Base-by-base conservation (phyloP, 2,888 invertebrate species). In the Stomorhina lunata region DNA sequence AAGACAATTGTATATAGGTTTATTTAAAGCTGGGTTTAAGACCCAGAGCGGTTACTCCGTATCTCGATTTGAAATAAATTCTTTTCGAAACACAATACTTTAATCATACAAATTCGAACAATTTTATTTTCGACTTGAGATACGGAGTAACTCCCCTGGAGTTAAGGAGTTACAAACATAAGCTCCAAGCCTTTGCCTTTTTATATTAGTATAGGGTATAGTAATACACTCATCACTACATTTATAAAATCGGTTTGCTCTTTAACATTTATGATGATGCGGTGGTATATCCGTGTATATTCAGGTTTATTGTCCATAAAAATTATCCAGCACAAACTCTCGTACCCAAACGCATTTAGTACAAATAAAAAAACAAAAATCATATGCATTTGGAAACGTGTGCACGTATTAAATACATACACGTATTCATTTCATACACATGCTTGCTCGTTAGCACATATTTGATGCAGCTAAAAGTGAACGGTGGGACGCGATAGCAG, bases 181-280 rank as follows among this genome's bases (percentile, higher is more conserved):
- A n/a, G n/a, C n/a, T n/a, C n/a, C n/a, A 7, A 4, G 0, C 0
- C 0, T 10, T 34, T 34, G 0, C 34, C 6, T 10, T 2, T 0
- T 3, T 12, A 12, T 3, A 37, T 0, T 37, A 37, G 37, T 37
- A 34, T 0, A 12, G 9, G 34, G 34, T 6, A 34, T 7, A 4
- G 34, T 0, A 2, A 0, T 12, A 34, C 34, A 2, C 1, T 0
- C 10, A 32, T 65, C 43, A 29, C 43, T 29, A 32, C 17, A 55
- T 50, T 32, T 55, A n/a, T 15, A 57, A 17, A 76, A 57, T 37
- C 45, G 32, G 17, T 66, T 66, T 37, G 20, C 75, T 45, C 43
- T 53, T 77, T 20, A 77, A 77, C 32, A 71, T 78, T 71, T 71
- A 78, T 78, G 55, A 63, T 78, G 69, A 15, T 57, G 50, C 53